These are phyloP conservation scores for Neosalanx taihuensis DNA, from an alignment of 2,797 vertebrate species.

Conservation along the genomic window DNA sequence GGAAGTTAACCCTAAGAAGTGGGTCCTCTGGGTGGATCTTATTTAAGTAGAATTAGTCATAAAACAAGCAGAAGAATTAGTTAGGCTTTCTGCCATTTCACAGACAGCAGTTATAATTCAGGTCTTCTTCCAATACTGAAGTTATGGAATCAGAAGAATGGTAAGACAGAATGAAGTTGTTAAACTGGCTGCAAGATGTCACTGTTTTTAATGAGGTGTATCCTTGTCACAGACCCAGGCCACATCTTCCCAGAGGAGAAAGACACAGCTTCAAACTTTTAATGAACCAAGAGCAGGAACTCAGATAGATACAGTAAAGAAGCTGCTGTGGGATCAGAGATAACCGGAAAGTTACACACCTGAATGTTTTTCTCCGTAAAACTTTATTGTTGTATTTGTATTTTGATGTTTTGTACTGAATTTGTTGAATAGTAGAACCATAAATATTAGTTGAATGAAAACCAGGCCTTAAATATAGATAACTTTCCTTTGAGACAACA, in stretches of 20 bases:
- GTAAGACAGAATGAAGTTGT: conserved; percentile 32
- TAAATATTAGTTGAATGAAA: not conserved
- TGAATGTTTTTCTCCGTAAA: too few relatives aligned
- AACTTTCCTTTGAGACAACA: not conserved
- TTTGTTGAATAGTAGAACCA: not conserved
- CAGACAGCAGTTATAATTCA: not conserved
- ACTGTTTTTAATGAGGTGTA: conserved; percentile 62
- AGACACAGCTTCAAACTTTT: conserved; percentile 62
- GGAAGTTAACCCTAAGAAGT: conserved; percentile 23
- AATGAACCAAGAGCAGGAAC: conserved; percentile 65
- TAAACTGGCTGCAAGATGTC: conserved; percentile 50
- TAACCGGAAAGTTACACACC: too few relatives aligned
- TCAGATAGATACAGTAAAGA: conserved; percentile 11
- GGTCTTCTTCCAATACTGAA: not conserved
- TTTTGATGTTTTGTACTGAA: not conserved
- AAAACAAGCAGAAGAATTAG: conserved; percentile 25
- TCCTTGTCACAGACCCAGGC: conserved; percentile 46
- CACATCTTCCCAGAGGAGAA: conserved; percentile 37
- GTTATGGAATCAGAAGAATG: not conserved
- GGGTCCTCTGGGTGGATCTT: not conserved
- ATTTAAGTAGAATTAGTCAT: conserved; percentile 23
- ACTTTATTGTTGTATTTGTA: not conserved
- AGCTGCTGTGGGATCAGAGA: not conserved
- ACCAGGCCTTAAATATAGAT: not conserved
- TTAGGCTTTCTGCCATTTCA: conserved; percentile 11